Evolutionary conservation across 2,888 invertebrate genomes (phyloP).

Genomic region (Meandrusa payeni): DNA sequence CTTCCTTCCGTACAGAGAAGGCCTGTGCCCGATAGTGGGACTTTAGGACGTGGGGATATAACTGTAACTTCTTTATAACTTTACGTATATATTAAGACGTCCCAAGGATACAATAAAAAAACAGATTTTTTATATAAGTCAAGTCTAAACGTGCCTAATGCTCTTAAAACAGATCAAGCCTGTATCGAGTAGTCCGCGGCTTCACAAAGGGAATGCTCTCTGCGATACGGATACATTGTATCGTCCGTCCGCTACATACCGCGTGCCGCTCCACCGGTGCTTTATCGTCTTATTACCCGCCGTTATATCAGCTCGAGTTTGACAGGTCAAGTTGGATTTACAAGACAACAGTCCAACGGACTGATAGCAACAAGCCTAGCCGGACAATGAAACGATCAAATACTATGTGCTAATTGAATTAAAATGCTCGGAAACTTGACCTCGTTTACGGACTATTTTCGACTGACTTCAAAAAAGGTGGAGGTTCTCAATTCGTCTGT

Average conservation of each 20-base stretch:
- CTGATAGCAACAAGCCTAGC: constrained; percentile 6
- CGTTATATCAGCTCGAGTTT: constrained; percentile 21
- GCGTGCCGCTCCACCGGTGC: constrained; percentile 21
- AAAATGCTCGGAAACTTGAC: too few relatives aligned
- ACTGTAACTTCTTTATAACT: too few relatives aligned
- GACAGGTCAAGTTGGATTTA: constrained; percentile 23
- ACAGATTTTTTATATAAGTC: too few relatives aligned
- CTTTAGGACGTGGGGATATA: too few relatives aligned
- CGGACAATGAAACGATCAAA: neutral
- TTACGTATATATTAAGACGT: too few relatives aligned
- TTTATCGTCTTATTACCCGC: constrained; percentile 25
- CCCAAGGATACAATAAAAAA: too few relatives aligned
- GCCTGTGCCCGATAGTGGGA: too few relatives aligned
- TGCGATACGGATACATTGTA: constrained; percentile 23
- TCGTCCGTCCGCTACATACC: too few relatives aligned
- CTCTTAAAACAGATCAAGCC: constrained; percentile 30
- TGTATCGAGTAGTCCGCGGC: constrained; percentile 32
- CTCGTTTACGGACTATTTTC: too few relatives aligned
- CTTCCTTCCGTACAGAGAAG: too few relatives aligned
- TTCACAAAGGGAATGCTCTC: constrained; percentile 29
- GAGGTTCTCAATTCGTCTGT: too few relatives aligned
- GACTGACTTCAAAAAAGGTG: too few relatives aligned
- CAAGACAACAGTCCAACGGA: constrained; percentile 13
- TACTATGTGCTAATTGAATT: neutral
- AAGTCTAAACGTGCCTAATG: constrained; percentile 32